Percentiles rank a stretch among this genome's conserved stretches.
phyloP scores from a whole-genome alignment of 2,888 invertebrate species.

The Lottia gigantea region DNA sequence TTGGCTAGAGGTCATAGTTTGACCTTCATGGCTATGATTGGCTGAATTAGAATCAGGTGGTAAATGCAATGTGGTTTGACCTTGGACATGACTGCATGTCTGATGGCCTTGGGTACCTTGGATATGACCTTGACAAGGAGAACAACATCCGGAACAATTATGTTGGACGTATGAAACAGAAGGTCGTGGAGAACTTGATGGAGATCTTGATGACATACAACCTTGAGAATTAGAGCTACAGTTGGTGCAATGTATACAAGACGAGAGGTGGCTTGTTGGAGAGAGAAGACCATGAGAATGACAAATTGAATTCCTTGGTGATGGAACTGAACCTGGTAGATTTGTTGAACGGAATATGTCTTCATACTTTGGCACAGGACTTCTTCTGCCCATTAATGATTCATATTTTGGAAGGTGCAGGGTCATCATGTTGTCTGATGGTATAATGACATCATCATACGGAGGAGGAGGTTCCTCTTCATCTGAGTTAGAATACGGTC shows the following conservation, averaged over 20 bases:
- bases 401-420: background rate
- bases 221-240: background rate
- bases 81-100: background rate
- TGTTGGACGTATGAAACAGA: too few relatives aligned
- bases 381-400: background rate
- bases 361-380: conserved; percentile 4
- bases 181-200: background rate
- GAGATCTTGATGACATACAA: background rate
- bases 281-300: background rate
- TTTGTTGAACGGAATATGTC: background rate
- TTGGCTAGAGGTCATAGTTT: background rate
- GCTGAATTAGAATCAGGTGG: too few relatives aligned
- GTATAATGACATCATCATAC: conserved; percentile 34
- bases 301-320: background rate
- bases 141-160: background rate
- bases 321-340: background rate
- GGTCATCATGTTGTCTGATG: background rate
- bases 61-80: background rate
- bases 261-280: background rate
- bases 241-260: background rate
- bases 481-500: conserved; percentile 24
- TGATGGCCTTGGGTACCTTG: background rate
- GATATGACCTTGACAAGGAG: background rate
- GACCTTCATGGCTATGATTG: background rate
- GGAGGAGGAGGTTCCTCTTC: conserved; percentile 38